Conservation (phyloP, 2,888 invertebrate genomes). For the Spodoptera littoralis region DNA sequence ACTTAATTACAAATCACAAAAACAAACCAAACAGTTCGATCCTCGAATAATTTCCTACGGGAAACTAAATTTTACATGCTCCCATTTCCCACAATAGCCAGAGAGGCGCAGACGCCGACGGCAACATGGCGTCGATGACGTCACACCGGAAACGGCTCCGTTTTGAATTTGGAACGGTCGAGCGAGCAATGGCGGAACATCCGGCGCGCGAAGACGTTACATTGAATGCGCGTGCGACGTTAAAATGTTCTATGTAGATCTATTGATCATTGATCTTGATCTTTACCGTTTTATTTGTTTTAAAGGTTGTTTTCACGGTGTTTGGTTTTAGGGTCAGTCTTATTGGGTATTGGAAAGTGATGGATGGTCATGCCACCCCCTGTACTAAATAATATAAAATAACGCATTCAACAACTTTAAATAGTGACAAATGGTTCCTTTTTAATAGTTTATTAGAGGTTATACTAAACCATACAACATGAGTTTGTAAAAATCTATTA, state of each 20-base stretch:
- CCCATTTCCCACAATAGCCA: constrained; percentile 81
- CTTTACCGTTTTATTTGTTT: constrained; percentile 48
- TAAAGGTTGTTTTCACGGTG: constrained; percentile 14
- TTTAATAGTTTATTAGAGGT: too few species aligned
- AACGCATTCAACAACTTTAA: too few species aligned
- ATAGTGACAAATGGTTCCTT: too few species aligned
- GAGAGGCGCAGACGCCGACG: constrained; percentile 77
- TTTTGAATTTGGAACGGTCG: constrained; percentile 89
- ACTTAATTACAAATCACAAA: constrained; percentile 20
- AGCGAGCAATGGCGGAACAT: constrained; percentile 88
- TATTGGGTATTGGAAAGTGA: background rate
- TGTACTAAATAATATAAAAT: too few species aligned
- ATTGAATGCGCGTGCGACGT: constrained; percentile 79
- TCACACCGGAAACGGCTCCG: constrained; percentile 88
- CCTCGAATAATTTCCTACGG: constrained; percentile 76
- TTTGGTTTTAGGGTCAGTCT: background rate
- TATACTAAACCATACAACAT: too few species aligned
- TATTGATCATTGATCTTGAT: constrained; percentile 59
- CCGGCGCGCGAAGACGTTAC: constrained; percentile 87
- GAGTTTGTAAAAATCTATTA: too few species aligned
- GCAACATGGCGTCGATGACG: constrained; percentile 84
- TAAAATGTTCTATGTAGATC: constrained; percentile 64
- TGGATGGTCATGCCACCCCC: background rate
- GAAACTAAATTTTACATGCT: constrained; percentile 80
- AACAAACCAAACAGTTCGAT: constrained; percentile 44